Evolutionary conservation across 2,888 invertebrate genomes (phyloP).

Genomic region (Trisateles emortualis): DNA sequence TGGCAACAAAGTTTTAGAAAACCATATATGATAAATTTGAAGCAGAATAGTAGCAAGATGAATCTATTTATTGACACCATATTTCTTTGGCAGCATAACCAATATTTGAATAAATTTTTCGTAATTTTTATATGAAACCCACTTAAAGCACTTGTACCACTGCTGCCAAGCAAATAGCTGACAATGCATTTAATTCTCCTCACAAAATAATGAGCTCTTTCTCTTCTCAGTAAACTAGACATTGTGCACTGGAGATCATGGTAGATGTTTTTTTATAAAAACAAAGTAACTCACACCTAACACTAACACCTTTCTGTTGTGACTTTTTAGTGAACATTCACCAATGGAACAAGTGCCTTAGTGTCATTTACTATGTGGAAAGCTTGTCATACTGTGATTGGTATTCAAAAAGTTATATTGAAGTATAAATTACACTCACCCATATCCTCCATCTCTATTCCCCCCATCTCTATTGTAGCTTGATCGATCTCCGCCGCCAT

Average conservation of each 20-base stretch:
- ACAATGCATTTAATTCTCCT: not conserved
- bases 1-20: slow-evolving; percentile 17
- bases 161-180: not conserved
- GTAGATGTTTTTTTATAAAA: too few relatives aligned
- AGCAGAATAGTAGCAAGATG: slow-evolving; percentile 11
- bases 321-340: too few relatives aligned
- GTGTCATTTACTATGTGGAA: not conserved
- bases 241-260: too few relatives aligned
- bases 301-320: not conserved
- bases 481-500: slow-evolving; percentile 79
- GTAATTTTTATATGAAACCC: not conserved
- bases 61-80: not conserved
- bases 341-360: slow-evolving; percentile 14
- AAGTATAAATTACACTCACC: slow-evolving; percentile 78
- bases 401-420: not conserved
- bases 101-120: not conserved
- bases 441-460: slow-evolving; percentile 86
- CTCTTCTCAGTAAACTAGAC: not conserved
- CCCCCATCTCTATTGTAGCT: slow-evolving; percentile 87
- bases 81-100: not conserved
- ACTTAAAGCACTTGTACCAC: slow-evolving; percentile 14
- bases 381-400: not conserved
- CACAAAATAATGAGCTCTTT: not conserved
- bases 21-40: slow-evolving; percentile 18
- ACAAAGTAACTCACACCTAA: too few relatives aligned